Percentiles rank a stretch among this genome's conserved stretches.
Evolutionary conservation across 2,888 invertebrate species (phyloP).

Genomic region (Plagiodera versicolora): DNA sequence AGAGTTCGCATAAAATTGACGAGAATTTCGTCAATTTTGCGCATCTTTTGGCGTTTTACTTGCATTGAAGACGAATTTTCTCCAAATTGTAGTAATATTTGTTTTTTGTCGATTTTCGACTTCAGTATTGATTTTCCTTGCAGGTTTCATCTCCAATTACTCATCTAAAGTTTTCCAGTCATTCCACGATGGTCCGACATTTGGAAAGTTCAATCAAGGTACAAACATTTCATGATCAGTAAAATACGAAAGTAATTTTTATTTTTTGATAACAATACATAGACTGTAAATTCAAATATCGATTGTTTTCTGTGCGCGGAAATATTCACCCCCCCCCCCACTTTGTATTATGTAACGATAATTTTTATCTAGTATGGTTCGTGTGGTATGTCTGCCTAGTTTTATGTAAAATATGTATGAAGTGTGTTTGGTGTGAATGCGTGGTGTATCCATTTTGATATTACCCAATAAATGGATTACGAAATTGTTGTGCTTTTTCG

Average conservation of each 20-base stretch:
- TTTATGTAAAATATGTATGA: constrained; percentile 1
- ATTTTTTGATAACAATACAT: not conserved
- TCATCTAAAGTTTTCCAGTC: not conserved
- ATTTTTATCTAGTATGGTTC: not conserved
- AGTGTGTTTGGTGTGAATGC: not conserved
- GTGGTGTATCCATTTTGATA: too few species aligned
- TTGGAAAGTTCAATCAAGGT: not conserved
- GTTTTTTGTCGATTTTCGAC: not conserved
- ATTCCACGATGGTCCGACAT: not conserved
- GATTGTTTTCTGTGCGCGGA: not conserved
- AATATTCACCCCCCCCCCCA: not conserved
- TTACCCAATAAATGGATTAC: too few species aligned
- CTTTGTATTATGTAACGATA: not conserved
- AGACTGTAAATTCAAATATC: not conserved
- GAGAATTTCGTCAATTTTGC: too few species aligned
- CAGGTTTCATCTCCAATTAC: not conserved
- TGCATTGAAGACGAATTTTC: too few species aligned
- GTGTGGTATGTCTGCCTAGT: not conserved
- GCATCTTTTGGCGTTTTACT: too few species aligned
- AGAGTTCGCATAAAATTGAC: too few species aligned
- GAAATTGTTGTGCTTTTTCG: too few species aligned
- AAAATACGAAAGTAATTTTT: not conserved
- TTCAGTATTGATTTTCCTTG: not conserved
- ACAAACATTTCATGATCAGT: not conserved
- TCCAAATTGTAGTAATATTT: too few species aligned